These are phyloP conservation scores for Sinopyrophorus schimmeli DNA, from an alignment of 2,888 invertebrate genomes.

Conservation along the genomic window DNA sequence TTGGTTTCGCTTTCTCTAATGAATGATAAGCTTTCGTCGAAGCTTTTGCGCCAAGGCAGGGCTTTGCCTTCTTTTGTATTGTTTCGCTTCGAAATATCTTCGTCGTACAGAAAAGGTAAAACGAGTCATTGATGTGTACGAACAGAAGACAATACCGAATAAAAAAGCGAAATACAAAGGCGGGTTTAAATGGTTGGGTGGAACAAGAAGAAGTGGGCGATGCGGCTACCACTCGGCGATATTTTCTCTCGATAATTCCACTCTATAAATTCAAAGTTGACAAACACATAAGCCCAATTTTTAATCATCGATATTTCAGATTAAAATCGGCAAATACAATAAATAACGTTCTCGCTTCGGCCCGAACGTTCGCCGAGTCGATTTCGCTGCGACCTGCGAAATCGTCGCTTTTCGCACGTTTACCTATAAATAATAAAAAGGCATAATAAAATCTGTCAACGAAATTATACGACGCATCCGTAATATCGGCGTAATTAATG, in stretches of 20 bases:
- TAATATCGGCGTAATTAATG: conserved; percentile 31
- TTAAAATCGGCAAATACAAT: conserved; percentile 22
- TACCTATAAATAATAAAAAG: too few species aligned
- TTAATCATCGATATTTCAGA: conserved; percentile 27
- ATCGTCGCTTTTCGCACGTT: too few species aligned
- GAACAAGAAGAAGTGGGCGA: conserved; percentile 40
- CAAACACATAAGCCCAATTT: conserved; percentile 38
- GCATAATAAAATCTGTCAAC: conserved; percentile 27
- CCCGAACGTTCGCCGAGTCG: too few species aligned
- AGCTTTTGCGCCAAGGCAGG: too few species aligned
- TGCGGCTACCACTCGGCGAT: conserved; percentile 39
- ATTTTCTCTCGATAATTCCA: conserved; percentile 37
- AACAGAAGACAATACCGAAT: conserved; percentile 23
- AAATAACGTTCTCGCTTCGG: conserved; percentile 18
- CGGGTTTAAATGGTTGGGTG: conserved; percentile 35
- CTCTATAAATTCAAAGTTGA: conserved; percentile 37
- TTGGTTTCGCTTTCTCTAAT: too few species aligned
- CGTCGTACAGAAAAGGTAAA: too few species aligned
- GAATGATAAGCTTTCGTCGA: too few species aligned
- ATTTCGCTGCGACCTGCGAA: too few species aligned
- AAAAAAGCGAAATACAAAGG: conserved; percentile 30
- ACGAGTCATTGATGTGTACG: conserved; percentile 4
- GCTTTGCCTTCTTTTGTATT: too few species aligned
- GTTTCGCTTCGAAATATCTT: too few species aligned
- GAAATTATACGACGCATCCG: conserved; percentile 22